Conservation (phyloP, 2,888 invertebrate species). For the Sphecodes monilicornis region DNA sequence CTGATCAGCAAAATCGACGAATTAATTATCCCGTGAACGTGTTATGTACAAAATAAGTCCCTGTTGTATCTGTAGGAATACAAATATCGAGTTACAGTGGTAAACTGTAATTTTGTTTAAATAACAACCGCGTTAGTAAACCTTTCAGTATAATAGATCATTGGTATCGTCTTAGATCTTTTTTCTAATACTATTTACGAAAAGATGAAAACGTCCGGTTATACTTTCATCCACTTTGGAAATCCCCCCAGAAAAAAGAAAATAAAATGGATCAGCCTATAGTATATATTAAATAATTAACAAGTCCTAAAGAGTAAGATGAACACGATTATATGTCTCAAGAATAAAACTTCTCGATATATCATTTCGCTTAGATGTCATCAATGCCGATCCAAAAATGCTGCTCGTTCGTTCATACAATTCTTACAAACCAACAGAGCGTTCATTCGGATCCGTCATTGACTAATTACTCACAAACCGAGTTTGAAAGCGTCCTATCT, state of each 20-base stretch:
- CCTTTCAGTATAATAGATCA: constrained; percentile 50
- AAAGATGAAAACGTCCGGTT: constrained; percentile 6
- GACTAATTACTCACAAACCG: neutral
- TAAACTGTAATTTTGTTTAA: constrained; percentile 23
- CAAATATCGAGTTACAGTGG: constrained; percentile 28
- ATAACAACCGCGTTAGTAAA: constrained; percentile 33
- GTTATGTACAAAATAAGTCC: constrained; percentile 7
- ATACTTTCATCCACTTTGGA: constrained; percentile 14
- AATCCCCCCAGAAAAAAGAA: constrained; percentile 19
- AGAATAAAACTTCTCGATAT: constrained; percentile 59
- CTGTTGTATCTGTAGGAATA: constrained; percentile 2
- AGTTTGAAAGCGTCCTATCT: constrained; percentile 13
- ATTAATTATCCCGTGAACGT: neutral
- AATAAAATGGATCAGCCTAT: constrained; percentile 35
- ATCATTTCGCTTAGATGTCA: constrained; percentile 7
- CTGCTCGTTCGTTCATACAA: neutral
- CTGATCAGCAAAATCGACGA: neutral
- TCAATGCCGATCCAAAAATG: constrained; percentile 14
- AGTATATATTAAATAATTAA: constrained; percentile 49
- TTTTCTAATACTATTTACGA: constrained; percentile 19
- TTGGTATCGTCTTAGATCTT: constrained; percentile 52
- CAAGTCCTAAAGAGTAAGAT: constrained; percentile 41
- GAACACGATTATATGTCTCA: constrained; percentile 53
- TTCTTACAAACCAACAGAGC: neutral
- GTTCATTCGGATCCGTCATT: constrained; percentile 17